Evolutionary conservation across 1,140 invertebrate species (phyloP).

Genomic region (Lepidurus arcticus): DNA sequence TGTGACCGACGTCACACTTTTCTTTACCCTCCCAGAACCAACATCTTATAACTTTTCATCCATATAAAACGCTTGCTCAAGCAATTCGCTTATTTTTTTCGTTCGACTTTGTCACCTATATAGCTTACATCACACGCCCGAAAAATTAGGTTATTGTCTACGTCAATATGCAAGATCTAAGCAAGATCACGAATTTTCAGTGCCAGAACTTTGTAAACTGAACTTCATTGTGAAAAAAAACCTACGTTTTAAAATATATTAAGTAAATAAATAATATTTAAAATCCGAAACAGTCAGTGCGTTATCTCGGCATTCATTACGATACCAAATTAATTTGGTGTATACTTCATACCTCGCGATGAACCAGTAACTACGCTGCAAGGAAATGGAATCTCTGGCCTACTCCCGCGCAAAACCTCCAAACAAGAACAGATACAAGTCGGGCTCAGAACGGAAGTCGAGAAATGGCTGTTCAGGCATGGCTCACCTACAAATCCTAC

Average conservation of each 20-base stretch:
- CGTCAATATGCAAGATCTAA: not conserved
- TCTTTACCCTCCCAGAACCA: not conserved
- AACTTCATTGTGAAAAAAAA: no score
- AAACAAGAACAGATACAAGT: no score
- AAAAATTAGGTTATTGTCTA: not conserved
- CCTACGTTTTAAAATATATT: no score
- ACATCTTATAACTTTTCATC: not conserved
- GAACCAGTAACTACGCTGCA: not conserved
- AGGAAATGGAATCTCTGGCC: no score
- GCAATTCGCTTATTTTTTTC: not conserved
- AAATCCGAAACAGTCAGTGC: constrained; percentile 11
- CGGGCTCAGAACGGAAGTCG: no score
- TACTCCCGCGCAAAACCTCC: no score
- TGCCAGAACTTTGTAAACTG: no score
- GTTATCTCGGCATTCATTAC: not conserved
- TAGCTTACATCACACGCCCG: not conserved
- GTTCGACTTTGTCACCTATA: not conserved
- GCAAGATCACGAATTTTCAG: no score
- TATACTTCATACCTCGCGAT: no score
- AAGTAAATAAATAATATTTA: no score
- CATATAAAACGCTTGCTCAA: not conserved
- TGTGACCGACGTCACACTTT: not conserved
- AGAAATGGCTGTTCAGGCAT: not conserved
- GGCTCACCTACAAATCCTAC: not conserved
- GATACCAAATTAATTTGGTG: no score